Evolutionary conservation across 2,797 vertebrate species (phyloP), one percentile per base, ranked within the genome.

Genomic region (Myripristis jacobus): DNA sequence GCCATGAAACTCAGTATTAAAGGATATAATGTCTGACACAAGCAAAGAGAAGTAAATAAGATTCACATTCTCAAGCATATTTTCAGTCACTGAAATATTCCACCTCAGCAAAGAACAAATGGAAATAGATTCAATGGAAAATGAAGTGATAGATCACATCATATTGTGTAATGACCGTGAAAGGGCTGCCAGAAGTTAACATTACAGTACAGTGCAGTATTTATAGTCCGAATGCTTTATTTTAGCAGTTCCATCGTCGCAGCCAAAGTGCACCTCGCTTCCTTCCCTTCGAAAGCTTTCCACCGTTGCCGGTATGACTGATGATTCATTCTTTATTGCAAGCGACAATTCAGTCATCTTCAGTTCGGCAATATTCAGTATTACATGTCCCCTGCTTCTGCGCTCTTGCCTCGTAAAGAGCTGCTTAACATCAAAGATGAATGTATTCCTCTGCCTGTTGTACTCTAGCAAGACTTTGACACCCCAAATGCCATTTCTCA

Each of bases 41-140:
- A 41, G 13, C 13, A 15, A 12, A 15, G 2, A 36, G 13, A 12
- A 41, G 38, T 38, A 38, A 38, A 38, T 13, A 38, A 11, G n/a
- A n/a, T n/a, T n/a, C 5, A 36, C 34, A 36, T 38, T 27, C 2
- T 38, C 8, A 60, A 66, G 67, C 11, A 0, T 34, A 51, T 48
- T 0, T 44, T 72, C 62, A 57, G 61, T 80, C 58, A 38, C 36
- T 22, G 5, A 53, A 12, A 44, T 44, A 53, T 47, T 12, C 25
- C 31, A 6, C 8, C n/a, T 31, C 31, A 27, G 65, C 50, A 53
- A 41, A 50, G 6, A 41, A 12, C 34, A 55, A 51, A 29, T 38
- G 21, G 15, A 70, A 62, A 70, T 64, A 31, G 22, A 60, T 38
- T 56, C 1, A 60, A 13, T 50, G 13, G 22, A 48, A 77, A 76